Evolutionary conservation across 2,797 vertebrate genomes (phyloP).

Genomic region (Coregonus suidteri): DNA sequence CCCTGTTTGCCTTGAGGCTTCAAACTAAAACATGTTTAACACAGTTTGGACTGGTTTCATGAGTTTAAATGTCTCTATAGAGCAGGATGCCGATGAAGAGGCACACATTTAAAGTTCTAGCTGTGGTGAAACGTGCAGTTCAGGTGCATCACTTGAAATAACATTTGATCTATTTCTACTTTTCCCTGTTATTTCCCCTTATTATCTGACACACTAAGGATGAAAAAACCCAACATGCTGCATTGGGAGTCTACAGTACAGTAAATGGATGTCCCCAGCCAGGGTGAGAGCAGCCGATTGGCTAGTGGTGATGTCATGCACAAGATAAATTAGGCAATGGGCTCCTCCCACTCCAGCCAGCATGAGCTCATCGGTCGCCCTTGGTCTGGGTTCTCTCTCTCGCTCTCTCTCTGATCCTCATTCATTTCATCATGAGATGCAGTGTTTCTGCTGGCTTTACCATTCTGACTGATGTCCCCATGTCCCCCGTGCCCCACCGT

Average conservation of each 20-base stretch:
- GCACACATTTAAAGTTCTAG: too few relatives aligned
- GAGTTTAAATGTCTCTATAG: neutral
- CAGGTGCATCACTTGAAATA: neutral
- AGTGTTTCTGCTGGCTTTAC: slow-evolving; percentile 20
- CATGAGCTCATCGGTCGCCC: slow-evolving; percentile 66
- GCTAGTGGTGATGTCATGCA: slow-evolving; percentile 69
- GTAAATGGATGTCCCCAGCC: slow-evolving; percentile 27
- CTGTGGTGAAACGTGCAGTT: neutral
- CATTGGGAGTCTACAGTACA: slow-evolving; percentile 5
- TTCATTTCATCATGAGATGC: slow-evolving; percentile 29
- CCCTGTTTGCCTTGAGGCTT: neutral
- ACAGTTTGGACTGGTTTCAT: neutral
- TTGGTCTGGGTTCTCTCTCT: slow-evolving; percentile 39
- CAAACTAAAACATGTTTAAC: neutral
- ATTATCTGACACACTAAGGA: neutral
- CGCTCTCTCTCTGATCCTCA: slow-evolving; percentile 8
- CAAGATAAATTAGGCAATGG: slow-evolving; percentile 67
- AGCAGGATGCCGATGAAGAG: neutral
- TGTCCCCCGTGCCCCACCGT: neutral
- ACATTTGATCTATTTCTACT: neutral
- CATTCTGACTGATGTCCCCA: slow-evolving; percentile 17
- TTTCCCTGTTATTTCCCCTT: neutral
- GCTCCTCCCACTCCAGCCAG: slow-evolving; percentile 44
- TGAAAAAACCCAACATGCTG: slow-evolving; percentile 16
- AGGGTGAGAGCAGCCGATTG: slow-evolving; percentile 59